phyloP scores from a whole-genome alignment of 1,140 invertebrate genomes.

The Brachionus paranguensis region DNA sequence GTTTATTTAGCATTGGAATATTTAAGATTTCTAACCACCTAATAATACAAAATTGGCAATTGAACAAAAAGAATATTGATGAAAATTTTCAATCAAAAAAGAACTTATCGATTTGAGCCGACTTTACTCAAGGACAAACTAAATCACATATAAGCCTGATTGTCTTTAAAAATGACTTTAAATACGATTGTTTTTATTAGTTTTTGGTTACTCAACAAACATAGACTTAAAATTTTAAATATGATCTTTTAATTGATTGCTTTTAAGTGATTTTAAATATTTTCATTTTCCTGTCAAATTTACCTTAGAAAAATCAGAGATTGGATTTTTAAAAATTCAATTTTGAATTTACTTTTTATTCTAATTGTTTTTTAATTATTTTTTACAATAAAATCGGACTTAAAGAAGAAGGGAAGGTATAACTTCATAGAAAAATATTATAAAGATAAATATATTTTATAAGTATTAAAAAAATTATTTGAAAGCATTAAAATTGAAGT shows the following conservation, averaged over 20 bases:
- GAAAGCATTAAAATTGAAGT: no score
- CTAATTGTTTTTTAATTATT: no score
- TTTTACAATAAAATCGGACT: no score
- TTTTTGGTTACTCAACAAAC: neutral
- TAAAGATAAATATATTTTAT: no score
- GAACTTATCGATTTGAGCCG: neutral
- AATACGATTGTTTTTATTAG: neutral
- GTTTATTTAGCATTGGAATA: neutral
- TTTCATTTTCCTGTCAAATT: neutral
- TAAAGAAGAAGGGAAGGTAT: no score
- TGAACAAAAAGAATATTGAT: neutral
- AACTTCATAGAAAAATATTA: no score
- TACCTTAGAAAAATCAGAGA: neutral
- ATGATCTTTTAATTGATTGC: conserved; percentile 14
- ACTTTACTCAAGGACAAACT: neutral
- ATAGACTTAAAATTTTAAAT: neutral
- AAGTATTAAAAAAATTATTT: no score
- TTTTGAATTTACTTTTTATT: no score
- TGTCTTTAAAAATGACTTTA: neutral
- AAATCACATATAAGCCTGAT: neutral
- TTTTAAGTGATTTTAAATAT: neutral
- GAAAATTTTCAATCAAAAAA: neutral
- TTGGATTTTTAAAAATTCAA: neutral
- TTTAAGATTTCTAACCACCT: neutral
- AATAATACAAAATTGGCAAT: neutral